Percentiles rank a stretch among this genome's conserved stretches.
phyloP scores from a whole-genome alignment of 2,797 vertebrate species.

The Centropyge bicolor region DNA sequence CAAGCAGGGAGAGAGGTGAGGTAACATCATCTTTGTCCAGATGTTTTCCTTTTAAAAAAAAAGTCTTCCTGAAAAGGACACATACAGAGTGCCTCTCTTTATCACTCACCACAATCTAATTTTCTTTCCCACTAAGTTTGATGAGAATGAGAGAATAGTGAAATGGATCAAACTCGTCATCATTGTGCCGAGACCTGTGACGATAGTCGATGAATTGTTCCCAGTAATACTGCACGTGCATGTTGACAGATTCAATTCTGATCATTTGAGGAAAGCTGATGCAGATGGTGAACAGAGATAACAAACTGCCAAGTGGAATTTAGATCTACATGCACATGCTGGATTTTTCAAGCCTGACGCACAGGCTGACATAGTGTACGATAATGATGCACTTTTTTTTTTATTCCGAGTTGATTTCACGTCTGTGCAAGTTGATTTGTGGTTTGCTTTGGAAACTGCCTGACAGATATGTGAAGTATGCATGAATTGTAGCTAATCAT shows the following conservation, averaged over 20 bases:
- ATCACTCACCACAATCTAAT: slow-evolving; percentile 60
- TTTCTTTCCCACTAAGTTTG: slow-evolving; percentile 30
- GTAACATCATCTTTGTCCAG: slow-evolving; percentile 61
- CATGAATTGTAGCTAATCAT: too few relatives aligned
- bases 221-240: neutral
- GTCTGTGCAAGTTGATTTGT: neutral
- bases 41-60: slow-evolving; percentile 54
- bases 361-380: neutral
- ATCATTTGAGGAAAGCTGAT: slow-evolving; percentile 37
- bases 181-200: slow-evolving; percentile 31
- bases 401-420: too few relatives aligned
- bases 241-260: slow-evolving; percentile 25
- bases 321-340: neutral
- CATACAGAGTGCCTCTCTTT: slow-evolving; percentile 13
- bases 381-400: neutral
- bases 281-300: slow-evolving; percentile 40
- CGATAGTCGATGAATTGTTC: slow-evolving; percentile 10
- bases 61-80: slow-evolving; percentile 15
- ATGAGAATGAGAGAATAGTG: too few relatives aligned
- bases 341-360: neutral
- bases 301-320: slow-evolving; percentile 11
- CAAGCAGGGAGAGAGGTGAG: slow-evolving; percentile 34
- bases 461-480: too few relatives aligned
- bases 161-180: slow-evolving; percentile 27
- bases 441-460: neutral